Evolutionary conservation across 2,113 vertebrate species (phyloP), one percentile per base, ranked within the genome.

Genomic region (Dolichotis patagonum): DNA sequence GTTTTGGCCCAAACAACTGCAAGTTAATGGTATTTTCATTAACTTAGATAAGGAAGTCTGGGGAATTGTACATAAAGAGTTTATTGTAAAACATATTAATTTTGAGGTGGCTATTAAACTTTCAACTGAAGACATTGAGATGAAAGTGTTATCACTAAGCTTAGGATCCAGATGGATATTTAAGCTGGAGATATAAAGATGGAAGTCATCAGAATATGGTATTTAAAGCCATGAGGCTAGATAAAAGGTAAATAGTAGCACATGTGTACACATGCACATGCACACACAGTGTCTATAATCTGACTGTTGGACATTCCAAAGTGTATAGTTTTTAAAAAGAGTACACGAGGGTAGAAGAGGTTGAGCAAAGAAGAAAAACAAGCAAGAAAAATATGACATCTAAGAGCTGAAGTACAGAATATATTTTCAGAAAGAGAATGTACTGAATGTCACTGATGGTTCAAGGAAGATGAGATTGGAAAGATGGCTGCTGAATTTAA

Each of bases 101-200:
- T 93, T 95, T 89, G 26, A 95, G 43, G 46, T n/a, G 8, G 26
- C 41, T 86, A 73, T 71, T 93, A 80, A 89, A 67, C 24, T 16
- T 71, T n/a, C 46, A 85, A n/a, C 62, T 62, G 58, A 89, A 94
- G 71, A 88, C 22, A 14, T 4, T 88, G 19, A 85, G 49, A 41
- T 87, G 1, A 10, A 94, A 38, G 30, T 73, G 67, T 88, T 60
- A 84, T 35, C n/a, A 95, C 49, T 14, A 75, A 88, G 32, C 17
- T 63, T 94, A 11, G 58, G 75, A 95, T 91, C 67, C 95, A 65
- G 22, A 83, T 93, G 43, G 35, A 83, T 38, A 7, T 90, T 90
- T n/a, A 43, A 91, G 41, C 35, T 24, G 75, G 73, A 85, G 3
- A 41, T 41, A 85, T 32, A 90, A 60, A 67, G 63, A 41, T 30